Base-by-base conservation (phyloP, 64 coral and sea anemone species). In the Acropora tenuis region DNA sequence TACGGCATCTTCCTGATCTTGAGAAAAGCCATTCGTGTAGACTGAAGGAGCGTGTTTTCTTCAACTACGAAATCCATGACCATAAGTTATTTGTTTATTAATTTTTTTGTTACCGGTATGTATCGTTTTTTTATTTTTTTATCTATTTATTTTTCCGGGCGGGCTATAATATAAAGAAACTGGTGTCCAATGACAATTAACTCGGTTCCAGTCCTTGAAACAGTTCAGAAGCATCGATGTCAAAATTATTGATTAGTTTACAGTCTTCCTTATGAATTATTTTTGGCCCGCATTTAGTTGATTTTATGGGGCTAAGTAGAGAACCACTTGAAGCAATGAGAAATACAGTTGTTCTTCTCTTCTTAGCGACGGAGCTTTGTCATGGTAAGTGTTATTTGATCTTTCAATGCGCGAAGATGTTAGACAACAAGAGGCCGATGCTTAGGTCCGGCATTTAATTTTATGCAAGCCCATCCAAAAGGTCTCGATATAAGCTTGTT, bases 301-400 rank as follows among this genome's bases (percentile, higher is more conserved):
- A 71, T 40, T 85, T 85, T 85, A 85, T 72, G 82, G 61, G 47
- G 63, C 20, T 71, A 48, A 85, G 44, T 41, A 20, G 9, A 50
- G 63, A 71, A 18, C 2, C 45, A 40, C 61, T n/a, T 44, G 65
- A 18, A 49, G 44, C 16, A 85, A 72, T 85, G 82, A 71, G 45
- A 71, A 69, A 10, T 3, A 50, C 45, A 47, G 65, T 44, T 85
- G 6, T 45, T 85, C 42, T 15, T 17, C 47, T 85, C 82, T 85
- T 45, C 82, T 12, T 48, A 13, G 49, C 8, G 82, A 49, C 1
- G 82, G 46, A 85, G 65, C 63, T 69, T 85, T 71, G 61, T 72
- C 82, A 85, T 71, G 82, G 82, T 85, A 85, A 0, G 46, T 85
- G 5, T 6, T 19, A 45, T 11, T 40, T 49, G 79, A 13, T 42